Percentiles rank a stretch among this genome's conserved stretches.
These are phyloP conservation scores for Aquatica leii DNA, from an alignment of 2,888 invertebrate species.

Conservation along the genomic window DNA sequence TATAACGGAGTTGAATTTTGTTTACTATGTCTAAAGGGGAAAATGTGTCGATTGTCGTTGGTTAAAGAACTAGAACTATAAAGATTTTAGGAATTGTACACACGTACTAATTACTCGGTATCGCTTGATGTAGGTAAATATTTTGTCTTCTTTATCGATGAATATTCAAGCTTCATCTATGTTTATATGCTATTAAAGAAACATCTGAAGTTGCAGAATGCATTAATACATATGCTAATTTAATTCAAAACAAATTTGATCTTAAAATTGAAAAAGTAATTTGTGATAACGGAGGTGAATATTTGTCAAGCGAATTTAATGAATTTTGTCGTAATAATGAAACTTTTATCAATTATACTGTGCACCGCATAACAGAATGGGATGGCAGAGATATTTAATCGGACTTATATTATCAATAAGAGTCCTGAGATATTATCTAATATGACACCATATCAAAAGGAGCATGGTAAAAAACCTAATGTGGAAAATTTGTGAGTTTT, in stretches of 20 bases:
- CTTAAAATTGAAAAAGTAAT: too few species aligned
- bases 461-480: conserved; percentile 9
- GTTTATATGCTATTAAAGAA: background rate
- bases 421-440: conserved; percentile 9
- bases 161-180: background rate
- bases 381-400: conserved; percentile 18
- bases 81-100: conserved; percentile 22
- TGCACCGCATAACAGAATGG: conserved; percentile 25
- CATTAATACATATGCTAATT: too few species aligned
- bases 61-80: too few species aligned
- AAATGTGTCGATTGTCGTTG: too few species aligned
- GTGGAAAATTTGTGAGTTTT: conserved; percentile 14
- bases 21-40: too few species aligned
- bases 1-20: background rate
- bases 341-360: conserved; percentile 30
- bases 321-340: conserved; percentile 27
- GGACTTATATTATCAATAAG: conserved; percentile 9
- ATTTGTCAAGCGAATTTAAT: too few species aligned
- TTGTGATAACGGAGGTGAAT: too few species aligned
- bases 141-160: too few species aligned
- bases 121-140: background rate
- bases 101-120: conserved; percentile 4
- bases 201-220: background rate
- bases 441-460: conserved; percentile 10
- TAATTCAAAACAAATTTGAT: background rate